Evolutionary conservation across 2,113 vertebrate species (phyloP), one percentile per base, ranked within the genome.

Genomic region (Indri indri): DNA sequence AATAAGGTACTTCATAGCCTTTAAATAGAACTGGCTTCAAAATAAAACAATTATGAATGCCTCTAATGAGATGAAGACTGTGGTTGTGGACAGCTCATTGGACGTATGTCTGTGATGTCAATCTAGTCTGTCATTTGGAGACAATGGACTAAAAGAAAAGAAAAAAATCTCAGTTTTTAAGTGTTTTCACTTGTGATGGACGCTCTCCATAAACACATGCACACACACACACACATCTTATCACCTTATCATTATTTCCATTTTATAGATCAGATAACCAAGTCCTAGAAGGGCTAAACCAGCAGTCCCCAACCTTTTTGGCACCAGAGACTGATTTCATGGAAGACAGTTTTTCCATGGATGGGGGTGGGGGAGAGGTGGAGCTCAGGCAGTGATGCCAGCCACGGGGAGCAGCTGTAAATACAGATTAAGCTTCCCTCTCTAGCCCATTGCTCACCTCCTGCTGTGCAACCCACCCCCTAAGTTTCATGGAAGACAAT

Each of bases 11-110:
- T 23, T 63, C 42, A 52, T 37, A 63, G 42, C 42, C 45, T 95
- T 90, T 87, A 93, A 95, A 94, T 32, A 91, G 32, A 57, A 17
- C 32, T 25, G 30, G 50, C 79, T 96, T 91, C 93, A 83, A 94
- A 66, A 71, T 34, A 57, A 74, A 81, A 79, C 70, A 37, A 54
- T 50, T 57, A 47, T 50, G 52, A 47, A 40, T 34, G 8, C 81
- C 18, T 83, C 54, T 32, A 76, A 7, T 1, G 86, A 73, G 68
- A 50, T 70, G 77, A 88, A 74, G 94, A 89, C 59, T 40, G 45
- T n/a, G 47, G 65, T 23, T 81, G 40, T 71, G 50, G 92, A 74
- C 32, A 88, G 63, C 25, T 57, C 50, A 0, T 42, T 80, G 63
- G 50, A 22, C 68, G 30, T 77, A 42, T 40, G 34, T 76, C 59